Conservation (phyloP, 2,797 vertebrate genomes). For the Epinephelus awoara region DNA sequence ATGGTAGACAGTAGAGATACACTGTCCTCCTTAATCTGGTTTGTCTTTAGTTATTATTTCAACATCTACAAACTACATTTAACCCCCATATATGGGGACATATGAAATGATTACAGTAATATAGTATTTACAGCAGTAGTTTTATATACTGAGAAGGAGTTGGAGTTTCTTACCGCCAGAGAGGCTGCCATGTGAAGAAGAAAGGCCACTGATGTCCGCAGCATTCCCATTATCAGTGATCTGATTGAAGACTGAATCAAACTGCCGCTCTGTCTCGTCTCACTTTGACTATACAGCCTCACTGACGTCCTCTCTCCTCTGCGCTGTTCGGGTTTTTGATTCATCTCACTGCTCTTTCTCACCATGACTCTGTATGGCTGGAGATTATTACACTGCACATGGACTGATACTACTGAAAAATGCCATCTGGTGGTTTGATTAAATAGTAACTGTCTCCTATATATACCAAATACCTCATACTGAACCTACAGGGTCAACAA, state of each 20-base stretch:
- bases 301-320: background rate
- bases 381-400: background rate
- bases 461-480: background rate
- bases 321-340: background rate
- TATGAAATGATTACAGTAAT: too few relatives aligned
- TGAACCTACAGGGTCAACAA: background rate
- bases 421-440: slow-evolving; percentile 37
- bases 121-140: background rate
- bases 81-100: too few relatives aligned
- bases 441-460: background rate
- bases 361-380: background rate
- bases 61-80: too few relatives aligned
- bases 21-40: too few relatives aligned
- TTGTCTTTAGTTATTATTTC: too few relatives aligned
- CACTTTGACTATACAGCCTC: slow-evolving; percentile 5
- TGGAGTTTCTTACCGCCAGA: slow-evolving; percentile 53
- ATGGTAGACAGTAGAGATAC: too few relatives aligned
- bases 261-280: background rate
- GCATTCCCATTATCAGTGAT: slow-evolving; percentile 20
- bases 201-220: slow-evolving; percentile 32
- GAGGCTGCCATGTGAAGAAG: slow-evolving; percentile 56
- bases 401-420: background rate
- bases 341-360: background rate
- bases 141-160: background rate
- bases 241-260: background rate